Base-by-base conservation (phyloP, 2,797 vertebrate species). In the Benthosema pterotum region DNA sequence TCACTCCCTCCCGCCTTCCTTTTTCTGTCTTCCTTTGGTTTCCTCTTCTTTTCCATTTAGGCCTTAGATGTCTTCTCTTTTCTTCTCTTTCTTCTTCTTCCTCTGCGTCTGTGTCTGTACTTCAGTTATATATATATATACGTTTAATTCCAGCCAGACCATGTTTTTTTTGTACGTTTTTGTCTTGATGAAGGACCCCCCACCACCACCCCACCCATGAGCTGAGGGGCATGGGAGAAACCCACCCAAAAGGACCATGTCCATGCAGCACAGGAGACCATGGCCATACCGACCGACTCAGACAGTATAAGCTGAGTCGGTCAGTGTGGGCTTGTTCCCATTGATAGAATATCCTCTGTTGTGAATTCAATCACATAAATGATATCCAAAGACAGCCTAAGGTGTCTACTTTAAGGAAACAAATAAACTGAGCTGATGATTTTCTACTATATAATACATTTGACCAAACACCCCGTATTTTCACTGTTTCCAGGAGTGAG, bases 141-240 rank as follows among this genome's bases (percentile, higher is more conserved):
- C 77, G 79, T 77, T 65, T 79, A 74, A 79, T 69, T 82, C 62
- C 55, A 62, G 64, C 74, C 67, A 61, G 77, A 43, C 67, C n/a
- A n/a, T 15, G 52, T 16, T 81, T 79, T 74, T 84, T 67, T 60
- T 76, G n/a, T n/a, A n/a, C n/a, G n/a, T n/a, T 50, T 81, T 83
- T 83, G 83, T 87, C 71, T 65, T 65, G 12, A 47, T 67, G 53
- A 48, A 16, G 28, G 28, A 1, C 32, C 32, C 8, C 8, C 28
- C 3, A 3, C 1, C 28, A 3, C 28, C 28, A 28, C 32, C 32
- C 32, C 32, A 38, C 32, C 32, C 32, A n/a, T n/a, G n/a, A n/a
- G n/a, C n/a, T n/a, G n/a, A 9, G 32, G 74, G 63, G 69, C 6
- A 8, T n/a, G 38, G 48, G 62, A 51, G 32, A 55, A 71, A 6